Evolutionary conservation across 2,797 vertebrate genomes (phyloP).

Genomic region (Otolemur crassicaudatus): DNA sequence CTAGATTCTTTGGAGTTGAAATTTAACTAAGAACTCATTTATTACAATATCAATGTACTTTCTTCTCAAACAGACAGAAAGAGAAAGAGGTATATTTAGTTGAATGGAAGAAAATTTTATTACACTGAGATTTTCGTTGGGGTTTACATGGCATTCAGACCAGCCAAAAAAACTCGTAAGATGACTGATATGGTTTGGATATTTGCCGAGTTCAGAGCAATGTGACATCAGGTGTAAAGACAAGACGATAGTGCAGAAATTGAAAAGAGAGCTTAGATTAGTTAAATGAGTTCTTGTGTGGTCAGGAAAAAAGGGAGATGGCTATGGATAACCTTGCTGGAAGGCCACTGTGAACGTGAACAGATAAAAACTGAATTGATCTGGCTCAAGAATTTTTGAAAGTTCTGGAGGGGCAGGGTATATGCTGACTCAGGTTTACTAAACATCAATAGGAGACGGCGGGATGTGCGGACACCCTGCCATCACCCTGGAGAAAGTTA

Average conservation of each 20-base stretch:
- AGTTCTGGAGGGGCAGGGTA: background rate
- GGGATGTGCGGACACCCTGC: background rate
- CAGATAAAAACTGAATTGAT: background rate
- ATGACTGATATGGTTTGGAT: background rate
- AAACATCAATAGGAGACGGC: background rate
- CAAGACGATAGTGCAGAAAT: background rate
- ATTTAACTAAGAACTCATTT: background rate
- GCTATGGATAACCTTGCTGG: background rate
- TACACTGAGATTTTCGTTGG: background rate
- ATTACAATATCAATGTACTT: background rate
- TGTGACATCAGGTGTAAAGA: background rate
- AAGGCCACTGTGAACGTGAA: background rate
- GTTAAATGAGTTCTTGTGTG: background rate
- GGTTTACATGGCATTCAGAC: background rate
- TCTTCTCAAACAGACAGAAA: constrained; percentile 41
- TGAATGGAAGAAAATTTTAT: background rate
- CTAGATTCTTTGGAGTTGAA: background rate
- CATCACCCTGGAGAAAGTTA: background rate
- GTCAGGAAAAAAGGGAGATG: background rate
- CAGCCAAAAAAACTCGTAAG: background rate
- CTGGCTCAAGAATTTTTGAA: background rate
- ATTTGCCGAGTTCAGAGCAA: background rate
- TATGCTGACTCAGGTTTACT: background rate
- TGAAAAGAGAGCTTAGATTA: background rate
- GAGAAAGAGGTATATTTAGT: background rate